Conservation (phyloP, 2,888 invertebrate genomes). For the Octonoba sinensis region DNA sequence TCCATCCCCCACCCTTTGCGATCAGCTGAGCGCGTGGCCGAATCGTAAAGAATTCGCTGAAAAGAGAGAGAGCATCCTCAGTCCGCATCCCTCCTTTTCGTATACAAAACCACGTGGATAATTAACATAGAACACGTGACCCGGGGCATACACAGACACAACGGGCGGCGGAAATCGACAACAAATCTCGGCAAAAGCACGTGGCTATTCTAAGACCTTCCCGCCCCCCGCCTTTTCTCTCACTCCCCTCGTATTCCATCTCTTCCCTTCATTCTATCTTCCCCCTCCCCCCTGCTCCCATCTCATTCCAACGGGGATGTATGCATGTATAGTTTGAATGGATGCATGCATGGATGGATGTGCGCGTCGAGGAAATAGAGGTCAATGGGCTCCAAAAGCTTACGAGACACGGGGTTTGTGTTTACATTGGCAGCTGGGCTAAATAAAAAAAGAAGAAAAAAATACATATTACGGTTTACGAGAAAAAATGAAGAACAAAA, state of each 20-base stretch:
- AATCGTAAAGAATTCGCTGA: conserved; percentile 1
- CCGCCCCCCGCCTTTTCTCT: background rate
- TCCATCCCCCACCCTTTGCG: too few species aligned
- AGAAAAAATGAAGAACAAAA: conserved; percentile 4
- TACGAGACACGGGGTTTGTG: conserved; percentile 37
- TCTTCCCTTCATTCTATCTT: conserved; percentile 5
- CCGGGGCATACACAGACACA: conserved; percentile 19
- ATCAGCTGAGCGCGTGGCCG: background rate
- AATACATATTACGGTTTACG: conserved; percentile 1
- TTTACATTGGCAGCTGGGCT: conserved; percentile 46
- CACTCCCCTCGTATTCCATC: background rate
- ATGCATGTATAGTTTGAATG: conserved; percentile 61
- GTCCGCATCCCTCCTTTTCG: conserved; percentile 10
- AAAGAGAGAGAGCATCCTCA: conserved; percentile 13
- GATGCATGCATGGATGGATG: conserved; percentile 53
- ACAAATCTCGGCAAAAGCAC: conserved; percentile 59
- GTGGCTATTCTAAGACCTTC: conserved; percentile 57
- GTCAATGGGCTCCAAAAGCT: conserved; percentile 50
- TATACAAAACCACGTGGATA: conserved; percentile 60
- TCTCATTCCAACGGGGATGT: conserved; percentile 37
- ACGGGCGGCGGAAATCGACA: conserved; percentile 51
- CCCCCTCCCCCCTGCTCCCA: conserved; percentile 11
- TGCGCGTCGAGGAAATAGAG: conserved; percentile 44
- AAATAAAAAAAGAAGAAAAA: conserved; percentile 20
- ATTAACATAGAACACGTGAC: conserved; percentile 61